A percentile compares a stretch with the other conserved stretches of the same genome.
Evolutionary conservation across 2,888 invertebrate species (phyloP).

Genomic region (Hemistola chrysoprasaria): DNA sequence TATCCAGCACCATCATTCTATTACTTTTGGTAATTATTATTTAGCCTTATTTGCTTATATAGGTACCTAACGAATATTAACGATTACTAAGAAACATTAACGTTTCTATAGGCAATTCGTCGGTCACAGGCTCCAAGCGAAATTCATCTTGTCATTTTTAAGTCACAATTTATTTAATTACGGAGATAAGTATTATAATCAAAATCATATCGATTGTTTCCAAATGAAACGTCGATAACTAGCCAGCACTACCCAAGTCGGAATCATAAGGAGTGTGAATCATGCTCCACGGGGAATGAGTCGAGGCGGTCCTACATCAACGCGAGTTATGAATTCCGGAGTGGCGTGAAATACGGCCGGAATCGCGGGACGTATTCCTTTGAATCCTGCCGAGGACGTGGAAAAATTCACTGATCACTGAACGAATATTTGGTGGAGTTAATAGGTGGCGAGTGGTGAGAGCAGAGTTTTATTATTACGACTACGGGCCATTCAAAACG

Average conservation of each 20-base stretch:
- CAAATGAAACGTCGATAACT: neutral
- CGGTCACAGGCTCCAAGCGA: no score
- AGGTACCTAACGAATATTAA: no score
- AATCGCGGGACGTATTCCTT: constrained; percentile 47
- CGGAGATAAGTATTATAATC: no score
- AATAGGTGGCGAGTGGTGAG: constrained; percentile 7
- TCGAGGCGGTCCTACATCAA: constrained; percentile 41
- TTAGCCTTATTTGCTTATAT: no score
- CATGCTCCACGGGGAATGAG: constrained; percentile 45
- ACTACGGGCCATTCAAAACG: no score
- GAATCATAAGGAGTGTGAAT: constrained; percentile 47
- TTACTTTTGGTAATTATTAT: no score
- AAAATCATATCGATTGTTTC: neutral
- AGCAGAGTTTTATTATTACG: no score
- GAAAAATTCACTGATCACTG: constrained; percentile 34
- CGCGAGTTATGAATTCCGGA: constrained; percentile 65
- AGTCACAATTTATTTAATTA: no score
- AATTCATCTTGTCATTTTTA: no score
- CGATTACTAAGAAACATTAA: no score
- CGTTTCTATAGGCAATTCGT: no score
- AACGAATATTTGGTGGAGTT: constrained; percentile 25
- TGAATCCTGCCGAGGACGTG: constrained; percentile 31
- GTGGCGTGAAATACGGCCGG: constrained; percentile 58
- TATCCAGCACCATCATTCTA: no score
- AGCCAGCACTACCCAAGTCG: constrained; percentile 31